These are phyloP conservation scores for Dichetophora obliterata DNA, from an alignment of 2,888 invertebrate species.

Conservation along the genomic window DNA sequence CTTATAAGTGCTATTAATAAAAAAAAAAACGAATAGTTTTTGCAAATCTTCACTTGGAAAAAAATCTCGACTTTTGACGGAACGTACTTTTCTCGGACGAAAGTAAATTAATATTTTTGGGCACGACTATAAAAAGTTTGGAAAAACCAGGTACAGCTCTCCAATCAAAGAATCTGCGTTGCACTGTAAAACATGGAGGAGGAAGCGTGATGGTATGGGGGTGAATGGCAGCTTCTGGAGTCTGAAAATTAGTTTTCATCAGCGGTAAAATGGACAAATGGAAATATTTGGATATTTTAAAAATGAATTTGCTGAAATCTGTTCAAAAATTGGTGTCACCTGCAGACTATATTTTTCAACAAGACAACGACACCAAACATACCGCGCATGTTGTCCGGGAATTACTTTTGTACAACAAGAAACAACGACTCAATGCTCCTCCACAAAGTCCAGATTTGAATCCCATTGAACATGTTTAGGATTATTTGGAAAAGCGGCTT, in stretches of 20 bases:
- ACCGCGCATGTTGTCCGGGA: not conserved
- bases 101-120: not conserved
- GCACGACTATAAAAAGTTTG: not conserved
- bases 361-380: not conserved
- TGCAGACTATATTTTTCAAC: not conserved
- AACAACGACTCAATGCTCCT: too few species aligned
- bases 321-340: not conserved
- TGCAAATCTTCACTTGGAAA: not conserved
- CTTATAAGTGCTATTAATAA: not conserved
- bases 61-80: not conserved
- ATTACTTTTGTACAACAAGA: too few species aligned
- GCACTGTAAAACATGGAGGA: not conserved
- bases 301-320: not conserved
- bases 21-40: not conserved
- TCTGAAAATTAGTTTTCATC: not conserved
- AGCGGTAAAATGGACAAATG: not conserved
- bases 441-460: too few species aligned
- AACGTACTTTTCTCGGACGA: not conserved
- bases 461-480: too few species aligned
- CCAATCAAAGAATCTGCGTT: not conserved
- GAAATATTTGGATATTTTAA: not conserved
- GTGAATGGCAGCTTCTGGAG: not conserved
- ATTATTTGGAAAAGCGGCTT: too few species aligned
- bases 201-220: not conserved
- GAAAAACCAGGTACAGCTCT: not conserved